Base-by-base conservation (phyloP, 2,888 invertebrate species). In the Euclidia mi region DNA sequence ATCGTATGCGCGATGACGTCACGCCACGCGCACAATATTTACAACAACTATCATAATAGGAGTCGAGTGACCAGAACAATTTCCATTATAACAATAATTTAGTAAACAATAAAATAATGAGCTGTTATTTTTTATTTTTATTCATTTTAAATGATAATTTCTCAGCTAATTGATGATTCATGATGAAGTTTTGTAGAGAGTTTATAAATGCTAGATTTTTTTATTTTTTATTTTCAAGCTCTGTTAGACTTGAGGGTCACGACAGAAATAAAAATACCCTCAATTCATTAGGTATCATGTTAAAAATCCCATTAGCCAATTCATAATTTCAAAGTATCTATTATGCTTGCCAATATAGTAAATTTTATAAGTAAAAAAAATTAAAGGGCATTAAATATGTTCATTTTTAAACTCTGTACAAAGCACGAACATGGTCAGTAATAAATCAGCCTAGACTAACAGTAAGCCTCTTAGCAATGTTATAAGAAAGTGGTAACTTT, bases 11-110 rank as follows among this genome's bases (percentile, higher is more conserved):
- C 68, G 73, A 74, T 72, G 68, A 82, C 85, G 81, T 76, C 75
- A 75, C 68, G 70, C 81, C 90, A 82, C 75, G 7, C 62, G 63
- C 70, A 74, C 68, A 72, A 60, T 90, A 88, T 60, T 74, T 86
- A 83, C 80, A 87, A 82, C 79, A 87, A 78, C 79, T 82, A 85
- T 77, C 77, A 17, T 82, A 87, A 83, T 88, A 90, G 86, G 85
- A 87, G 86, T 85, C 84, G 78, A 88, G 79, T 90, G 91, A 91
- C 91, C 90, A 91, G 91, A 91, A 90, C 84, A 84, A 79, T 85
- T 87, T 82, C 77, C 71, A 62, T 79, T 81, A 79, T 81, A 79
- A 82, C 79, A 85, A 88, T 84, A 85, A 86, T 85, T 87, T 84
- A 83, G 76, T 83, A 75, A 76, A 76, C 67, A 83, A 84, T 66